These are phyloP conservation scores for Yponomeuta malinellus DNA, from an alignment of 2,888 invertebrate species.

Conservation along the genomic window DNA sequence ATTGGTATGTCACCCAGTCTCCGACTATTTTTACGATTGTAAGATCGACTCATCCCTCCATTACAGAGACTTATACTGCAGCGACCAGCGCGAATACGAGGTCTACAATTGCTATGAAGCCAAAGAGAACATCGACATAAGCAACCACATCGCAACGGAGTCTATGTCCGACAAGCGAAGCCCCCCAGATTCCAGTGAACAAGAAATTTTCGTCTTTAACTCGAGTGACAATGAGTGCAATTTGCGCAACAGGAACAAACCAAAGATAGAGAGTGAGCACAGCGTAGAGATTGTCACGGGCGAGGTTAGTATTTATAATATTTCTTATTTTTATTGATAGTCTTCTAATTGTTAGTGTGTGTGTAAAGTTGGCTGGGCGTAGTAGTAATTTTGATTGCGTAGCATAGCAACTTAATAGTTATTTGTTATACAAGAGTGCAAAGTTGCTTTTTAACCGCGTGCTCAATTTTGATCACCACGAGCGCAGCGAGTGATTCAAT, in stretches of 20 bases:
- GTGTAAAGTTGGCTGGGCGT: too few relatives aligned
- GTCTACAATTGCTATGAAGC: conserved; percentile 34
- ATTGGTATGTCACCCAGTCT: too few relatives aligned
- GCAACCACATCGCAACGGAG: conserved; percentile 31
- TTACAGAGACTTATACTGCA: conserved; percentile 60
- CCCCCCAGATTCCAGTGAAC: conserved; percentile 27
- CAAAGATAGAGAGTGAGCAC: conserved; percentile 29
- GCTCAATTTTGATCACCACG: too few relatives aligned
- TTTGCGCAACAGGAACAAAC: conserved; percentile 39
- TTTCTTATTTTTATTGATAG: too few relatives aligned
- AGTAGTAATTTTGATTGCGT: too few relatives aligned
- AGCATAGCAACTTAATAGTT: too few relatives aligned
- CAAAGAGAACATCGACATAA: conserved; percentile 48
- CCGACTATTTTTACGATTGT: too few relatives aligned
- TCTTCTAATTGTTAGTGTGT: too few relatives aligned
- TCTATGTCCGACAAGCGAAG: neutral
- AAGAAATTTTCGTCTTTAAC: conserved; percentile 36
- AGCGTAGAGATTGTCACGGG: conserved; percentile 28
- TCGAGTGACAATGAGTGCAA: conserved; percentile 32
- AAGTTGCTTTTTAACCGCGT: too few relatives aligned
- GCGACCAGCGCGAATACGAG: conserved; percentile 36
- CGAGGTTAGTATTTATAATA: conserved; percentile 6
- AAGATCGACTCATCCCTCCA: conserved; percentile 13
- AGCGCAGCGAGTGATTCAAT: too few relatives aligned
- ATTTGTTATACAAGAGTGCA: too few relatives aligned